phyloP scores from a whole-genome alignment of 1,140 invertebrate species.

The Probaryconus sp. region DNA sequence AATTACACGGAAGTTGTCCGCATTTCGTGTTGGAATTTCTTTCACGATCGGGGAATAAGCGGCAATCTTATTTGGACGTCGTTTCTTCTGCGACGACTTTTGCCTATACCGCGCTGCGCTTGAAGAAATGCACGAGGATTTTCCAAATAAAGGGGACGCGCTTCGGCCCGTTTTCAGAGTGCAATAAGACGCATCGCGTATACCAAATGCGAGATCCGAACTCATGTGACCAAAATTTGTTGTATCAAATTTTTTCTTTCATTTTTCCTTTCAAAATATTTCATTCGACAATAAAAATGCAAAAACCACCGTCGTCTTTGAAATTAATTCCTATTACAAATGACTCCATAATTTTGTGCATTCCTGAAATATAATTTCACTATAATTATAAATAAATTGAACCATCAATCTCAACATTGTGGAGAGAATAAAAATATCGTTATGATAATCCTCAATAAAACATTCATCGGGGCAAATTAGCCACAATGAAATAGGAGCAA shows the following conservation, averaged over 20 bases:
- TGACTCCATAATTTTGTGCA: no score
- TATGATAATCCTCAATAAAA: no score
- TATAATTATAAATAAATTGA: no score
- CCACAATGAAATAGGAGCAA: slow-evolving; percentile 32
- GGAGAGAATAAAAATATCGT: no score
- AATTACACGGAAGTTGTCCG: slow-evolving; percentile 57
- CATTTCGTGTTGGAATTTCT: slow-evolving; percentile 55
- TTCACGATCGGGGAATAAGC: slow-evolving; percentile 47
- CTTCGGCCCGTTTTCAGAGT: slow-evolving; percentile 50
- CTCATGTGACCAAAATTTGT: slow-evolving; percentile 16
- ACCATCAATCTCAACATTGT: no score
- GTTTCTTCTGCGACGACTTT: slow-evolving; percentile 37
- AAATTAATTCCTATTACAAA: no score
- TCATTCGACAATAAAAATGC: slow-evolving; percentile 26
- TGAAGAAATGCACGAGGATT: slow-evolving; percentile 43
- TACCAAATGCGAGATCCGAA: slow-evolving; percentile 30
- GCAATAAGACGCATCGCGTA: slow-evolving; percentile 38
- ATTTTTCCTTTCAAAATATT: background rate
- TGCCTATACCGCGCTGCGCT: slow-evolving; percentile 44
- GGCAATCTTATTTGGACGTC: slow-evolving; percentile 51
- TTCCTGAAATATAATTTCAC: no score
- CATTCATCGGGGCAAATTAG: slow-evolving; percentile 38
- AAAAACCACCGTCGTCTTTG: no score
- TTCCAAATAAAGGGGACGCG: slow-evolving; percentile 54
- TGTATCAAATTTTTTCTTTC: slow-evolving; percentile 25